A percentile compares a stretch with the other conserved stretches of the same genome.
Evolutionary conservation across 1,140 invertebrate species (phyloP).

Genomic region (Coenobita brevimanus): DNA sequence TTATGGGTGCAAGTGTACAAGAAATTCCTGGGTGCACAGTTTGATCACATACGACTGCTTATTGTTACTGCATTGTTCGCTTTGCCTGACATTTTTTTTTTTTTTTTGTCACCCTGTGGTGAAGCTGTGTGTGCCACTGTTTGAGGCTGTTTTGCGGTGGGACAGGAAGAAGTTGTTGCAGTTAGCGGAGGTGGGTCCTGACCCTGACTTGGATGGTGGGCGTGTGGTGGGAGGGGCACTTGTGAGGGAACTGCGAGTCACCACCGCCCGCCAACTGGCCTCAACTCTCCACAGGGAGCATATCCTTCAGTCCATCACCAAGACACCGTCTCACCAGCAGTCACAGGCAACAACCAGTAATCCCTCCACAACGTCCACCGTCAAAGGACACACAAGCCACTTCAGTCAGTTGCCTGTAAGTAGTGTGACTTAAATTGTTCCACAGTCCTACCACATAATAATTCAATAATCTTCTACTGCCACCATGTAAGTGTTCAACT

Average conservation of each 20-base stretch:
- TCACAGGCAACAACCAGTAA: background rate
- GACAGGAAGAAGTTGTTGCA: background rate
- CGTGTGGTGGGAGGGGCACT: background rate
- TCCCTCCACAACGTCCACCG: too few relatives aligned
- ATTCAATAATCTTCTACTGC: too few relatives aligned
- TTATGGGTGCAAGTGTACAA: background rate
- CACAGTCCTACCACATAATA: too few relatives aligned
- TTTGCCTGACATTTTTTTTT: background rate
- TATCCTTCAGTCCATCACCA: background rate
- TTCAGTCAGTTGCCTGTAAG: too few relatives aligned
- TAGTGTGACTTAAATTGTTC: too few relatives aligned
- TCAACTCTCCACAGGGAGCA: background rate
- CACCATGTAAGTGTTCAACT: too few relatives aligned
- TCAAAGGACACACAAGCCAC: too few relatives aligned
- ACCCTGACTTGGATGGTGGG: constrained; percentile 29
- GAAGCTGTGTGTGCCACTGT: constrained; percentile 24
- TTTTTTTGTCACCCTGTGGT: background rate
- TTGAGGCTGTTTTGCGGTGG: constrained; percentile 9
- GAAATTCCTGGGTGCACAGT: background rate
- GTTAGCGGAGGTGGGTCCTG: constrained; percentile 14
- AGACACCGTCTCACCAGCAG: background rate
- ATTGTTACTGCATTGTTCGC: too few relatives aligned
- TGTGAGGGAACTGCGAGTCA: background rate
- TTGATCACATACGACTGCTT: too few relatives aligned
- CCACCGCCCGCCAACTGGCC: constrained; percentile 29